phyloP scores from a whole-genome alignment of 2,113 vertebrate genomes.

The Mormyrus iriodes region DNA sequence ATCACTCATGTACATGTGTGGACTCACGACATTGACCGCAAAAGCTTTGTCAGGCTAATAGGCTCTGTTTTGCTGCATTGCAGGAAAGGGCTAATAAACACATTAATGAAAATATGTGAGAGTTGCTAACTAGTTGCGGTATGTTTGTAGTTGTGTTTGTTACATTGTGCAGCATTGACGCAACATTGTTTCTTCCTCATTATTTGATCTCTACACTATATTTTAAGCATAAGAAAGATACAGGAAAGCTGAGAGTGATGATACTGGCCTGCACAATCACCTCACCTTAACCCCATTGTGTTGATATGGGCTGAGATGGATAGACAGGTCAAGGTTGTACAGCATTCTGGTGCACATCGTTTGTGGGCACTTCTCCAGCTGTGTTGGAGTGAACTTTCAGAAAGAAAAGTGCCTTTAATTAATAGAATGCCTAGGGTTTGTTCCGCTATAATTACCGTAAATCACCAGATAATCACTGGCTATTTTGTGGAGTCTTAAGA shows the following conservation, averaged over 20 bases:
- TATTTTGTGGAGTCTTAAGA: neutral
- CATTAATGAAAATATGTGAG: neutral
- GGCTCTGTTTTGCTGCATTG: neutral
- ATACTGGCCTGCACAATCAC: neutral
- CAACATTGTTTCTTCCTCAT: neutral
- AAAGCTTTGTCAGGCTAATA: neutral
- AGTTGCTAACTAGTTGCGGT: neutral
- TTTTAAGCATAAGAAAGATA: neutral
- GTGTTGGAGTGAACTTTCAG: neutral
- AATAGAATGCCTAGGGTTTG: neutral
- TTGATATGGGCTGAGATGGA: neutral
- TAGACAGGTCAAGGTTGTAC: neutral
- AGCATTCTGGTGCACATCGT: neutral
- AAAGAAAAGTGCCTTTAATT: neutral
- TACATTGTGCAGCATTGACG: neutral
- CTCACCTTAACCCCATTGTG: neutral
- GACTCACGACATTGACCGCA: neutral
- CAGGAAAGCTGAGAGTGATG: neutral
- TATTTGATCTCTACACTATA: neutral
- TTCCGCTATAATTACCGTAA: neutral
- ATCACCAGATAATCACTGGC: neutral
- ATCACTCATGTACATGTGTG: neutral
- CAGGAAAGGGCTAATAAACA: neutral
- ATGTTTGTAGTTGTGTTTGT: neutral
- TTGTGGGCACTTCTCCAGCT: neutral